Evolutionary conservation across 2,888 invertebrate genomes (phyloP).

Genomic region (Saturnia pavonia): DNA sequence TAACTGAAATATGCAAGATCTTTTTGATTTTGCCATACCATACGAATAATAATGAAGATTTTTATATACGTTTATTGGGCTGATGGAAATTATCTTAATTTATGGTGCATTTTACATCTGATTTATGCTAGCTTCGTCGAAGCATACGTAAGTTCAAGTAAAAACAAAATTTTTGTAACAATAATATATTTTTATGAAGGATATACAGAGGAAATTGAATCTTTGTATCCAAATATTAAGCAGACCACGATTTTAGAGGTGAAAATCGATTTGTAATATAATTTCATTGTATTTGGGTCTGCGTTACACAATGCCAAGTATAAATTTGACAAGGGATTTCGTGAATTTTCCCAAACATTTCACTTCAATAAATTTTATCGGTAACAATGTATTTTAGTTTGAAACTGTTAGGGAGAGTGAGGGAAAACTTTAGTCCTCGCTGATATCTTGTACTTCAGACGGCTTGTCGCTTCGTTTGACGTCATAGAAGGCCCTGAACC

Average conservation of each 20-base stretch:
- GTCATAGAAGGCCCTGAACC: slow-evolving; percentile 32
- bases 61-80: no score
- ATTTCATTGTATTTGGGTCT: neutral
- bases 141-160: no score
- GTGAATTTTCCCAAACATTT: slow-evolving; percentile 8
- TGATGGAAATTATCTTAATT: no score
- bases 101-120: no score
- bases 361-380: neutral
- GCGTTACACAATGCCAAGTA: neutral
- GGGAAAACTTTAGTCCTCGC: neutral
- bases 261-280: neutral
- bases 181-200: no score
- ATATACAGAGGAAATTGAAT: no score
- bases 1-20: no score
- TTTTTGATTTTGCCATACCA: no score
- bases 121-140: no score
- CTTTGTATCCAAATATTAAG: no score
- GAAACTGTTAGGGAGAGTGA: slow-evolving; percentile 1
- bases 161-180: no score
- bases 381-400: slow-evolving; percentile 14
- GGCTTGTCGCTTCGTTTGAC: slow-evolving; percentile 17
- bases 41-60: no score
- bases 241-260: neutral
- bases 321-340: neutral
- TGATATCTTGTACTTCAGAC: slow-evolving; percentile 10